Conservation (phyloP, 2,888 invertebrate species). For the Andrena camellia region DNA sequence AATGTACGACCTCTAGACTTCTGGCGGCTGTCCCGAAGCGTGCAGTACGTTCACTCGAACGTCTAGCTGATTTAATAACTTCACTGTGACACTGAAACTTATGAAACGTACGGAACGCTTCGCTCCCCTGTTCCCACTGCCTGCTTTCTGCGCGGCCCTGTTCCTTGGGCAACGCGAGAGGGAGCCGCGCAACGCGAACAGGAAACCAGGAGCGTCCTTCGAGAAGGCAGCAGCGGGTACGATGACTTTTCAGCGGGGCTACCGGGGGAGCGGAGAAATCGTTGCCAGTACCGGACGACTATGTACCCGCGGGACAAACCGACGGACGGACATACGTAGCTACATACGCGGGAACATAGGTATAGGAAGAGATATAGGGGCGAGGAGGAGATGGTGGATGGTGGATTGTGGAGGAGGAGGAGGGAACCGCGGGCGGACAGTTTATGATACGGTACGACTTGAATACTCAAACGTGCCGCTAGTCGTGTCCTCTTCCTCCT, state of each 20-base stretch:
- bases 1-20: too few relatives aligned
- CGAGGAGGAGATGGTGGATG: slow-evolving; percentile 23
- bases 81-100: too few relatives aligned
- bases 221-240: slow-evolving; percentile 51
- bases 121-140: slow-evolving; percentile 5
- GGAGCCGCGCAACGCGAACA: slow-evolving; percentile 36
- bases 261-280: slow-evolving; percentile 55
- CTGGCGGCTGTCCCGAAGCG: too few relatives aligned
- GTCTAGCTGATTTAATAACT: too few relatives aligned
- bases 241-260: slow-evolving; percentile 63
- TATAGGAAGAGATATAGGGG: slow-evolving; percentile 49
- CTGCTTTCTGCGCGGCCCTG: neutral
- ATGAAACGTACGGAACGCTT: slow-evolving; percentile 9
- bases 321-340: slow-evolving; percentile 65
- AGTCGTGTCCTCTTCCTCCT: slow-evolving; percentile 64
- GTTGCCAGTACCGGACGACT: slow-evolving; percentile 43
- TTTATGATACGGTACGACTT: slow-evolving; percentile 82
- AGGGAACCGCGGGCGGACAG: slow-evolving; percentile 78
- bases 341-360: slow-evolving; percentile 64
- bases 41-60: too few relatives aligned
- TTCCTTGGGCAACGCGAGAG: slow-evolving; percentile 23
- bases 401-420: slow-evolving; percentile 18
- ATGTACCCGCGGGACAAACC: slow-evolving; percentile 58
- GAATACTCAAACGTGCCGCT: slow-evolving; percentile 83
- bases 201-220: slow-evolving; percentile 59